Percentiles rank a stretch among this genome's conserved stretches.
These are phyloP conservation scores for Phocides pigmalion DNA, from an alignment of 1,140 invertebrate genomes.

Conservation along the genomic window DNA sequence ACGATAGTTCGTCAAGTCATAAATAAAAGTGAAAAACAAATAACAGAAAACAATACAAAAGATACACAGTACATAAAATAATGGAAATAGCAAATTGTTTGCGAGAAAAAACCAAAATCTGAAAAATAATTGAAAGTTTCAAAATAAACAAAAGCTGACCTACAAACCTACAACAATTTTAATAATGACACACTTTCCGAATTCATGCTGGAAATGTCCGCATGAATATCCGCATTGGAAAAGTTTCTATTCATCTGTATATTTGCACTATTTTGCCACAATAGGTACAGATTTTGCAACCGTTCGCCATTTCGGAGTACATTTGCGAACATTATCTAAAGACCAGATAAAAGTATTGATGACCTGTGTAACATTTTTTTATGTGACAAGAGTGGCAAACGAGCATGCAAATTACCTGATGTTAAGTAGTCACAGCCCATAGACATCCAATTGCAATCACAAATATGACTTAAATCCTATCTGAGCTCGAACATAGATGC, in stretches of 20 bases:
- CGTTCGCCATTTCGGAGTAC: constrained; percentile 1
- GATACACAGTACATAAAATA: neutral
- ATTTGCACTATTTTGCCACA: constrained; percentile 6
- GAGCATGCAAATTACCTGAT: too few relatives aligned
- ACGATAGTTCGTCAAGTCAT: too few relatives aligned
- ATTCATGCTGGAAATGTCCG: constrained; percentile 25
- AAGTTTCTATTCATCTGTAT: constrained; percentile 26
- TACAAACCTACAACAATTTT: constrained; percentile 34
- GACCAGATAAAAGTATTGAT: too few relatives aligned
- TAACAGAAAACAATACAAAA: neutral
- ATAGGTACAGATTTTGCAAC: constrained; percentile 25
- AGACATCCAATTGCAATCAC: too few relatives aligned
- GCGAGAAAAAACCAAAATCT: constrained; percentile 4
- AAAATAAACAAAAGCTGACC: constrained; percentile 31
- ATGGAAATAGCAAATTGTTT: neutral
- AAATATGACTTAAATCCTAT: too few relatives aligned
- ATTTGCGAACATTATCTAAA: constrained; percentile 2
- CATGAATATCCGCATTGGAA: constrained; percentile 32
- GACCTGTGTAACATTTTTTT: too few relatives aligned
- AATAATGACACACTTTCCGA: constrained; percentile 34
- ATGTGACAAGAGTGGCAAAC: too few relatives aligned
- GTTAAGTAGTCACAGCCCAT: too few relatives aligned
- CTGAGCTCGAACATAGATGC: too few relatives aligned
- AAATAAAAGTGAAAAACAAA: neutral
- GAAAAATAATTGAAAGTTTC: constrained; percentile 19